Evolutionary conservation across 2,113 vertebrate genomes (phyloP).

Genomic region (Vidua chalybeata): DNA sequence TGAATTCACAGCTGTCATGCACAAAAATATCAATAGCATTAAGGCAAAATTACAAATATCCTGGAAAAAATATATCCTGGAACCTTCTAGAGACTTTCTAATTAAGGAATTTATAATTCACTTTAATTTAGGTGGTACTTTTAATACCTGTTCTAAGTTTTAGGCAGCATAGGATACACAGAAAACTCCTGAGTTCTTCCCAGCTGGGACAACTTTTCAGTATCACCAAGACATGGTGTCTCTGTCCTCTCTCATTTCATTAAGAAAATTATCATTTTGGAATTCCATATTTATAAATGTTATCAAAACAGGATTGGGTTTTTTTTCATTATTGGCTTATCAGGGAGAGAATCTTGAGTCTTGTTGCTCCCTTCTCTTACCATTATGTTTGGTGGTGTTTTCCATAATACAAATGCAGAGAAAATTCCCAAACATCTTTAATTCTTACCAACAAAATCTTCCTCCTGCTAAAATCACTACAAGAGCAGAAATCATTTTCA

Average conservation of each 20-base stretch:
- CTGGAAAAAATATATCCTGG: not conserved
- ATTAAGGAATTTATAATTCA: not conserved
- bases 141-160: not conserved
- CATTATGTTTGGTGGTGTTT: fast-evolving
- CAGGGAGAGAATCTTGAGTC: not conserved
- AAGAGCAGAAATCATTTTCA: not conserved
- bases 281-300: not conserved
- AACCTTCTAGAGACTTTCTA: not conserved
- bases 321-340: not conserved
- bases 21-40: not conserved
- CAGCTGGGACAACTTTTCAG: not conserved
- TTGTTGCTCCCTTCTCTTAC: not conserved
- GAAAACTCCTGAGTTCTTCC: not conserved
- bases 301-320: not conserved
- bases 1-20: not conserved
- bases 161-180: not conserved
- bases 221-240: too few species aligned
- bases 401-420: not conserved
- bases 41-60: not conserved
- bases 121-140: not conserved
- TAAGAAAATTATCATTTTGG: not conserved
- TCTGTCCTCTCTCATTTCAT: not conserved
- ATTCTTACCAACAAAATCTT: not conserved
- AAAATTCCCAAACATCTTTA: not conserved
- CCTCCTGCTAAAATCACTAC: not conserved